A percentile compares a stretch with the other conserved stretches of the same genome.
Evolutionary conservation across 2,888 invertebrate species (phyloP).

Genomic region (Zeuzera pyrina): DNA sequence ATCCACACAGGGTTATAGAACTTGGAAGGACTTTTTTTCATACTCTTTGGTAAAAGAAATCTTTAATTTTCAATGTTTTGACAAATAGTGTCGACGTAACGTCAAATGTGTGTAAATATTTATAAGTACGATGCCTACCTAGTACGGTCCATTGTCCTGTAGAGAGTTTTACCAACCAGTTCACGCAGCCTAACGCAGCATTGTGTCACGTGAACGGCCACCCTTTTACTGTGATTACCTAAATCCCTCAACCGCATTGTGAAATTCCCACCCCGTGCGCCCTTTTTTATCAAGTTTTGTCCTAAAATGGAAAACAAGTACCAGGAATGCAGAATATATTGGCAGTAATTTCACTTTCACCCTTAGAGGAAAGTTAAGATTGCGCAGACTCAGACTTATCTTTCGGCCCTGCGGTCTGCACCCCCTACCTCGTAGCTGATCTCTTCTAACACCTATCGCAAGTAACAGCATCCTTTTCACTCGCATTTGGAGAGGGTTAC

Average conservation of each 20-base stretch:
- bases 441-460: constrained; percentile 44
- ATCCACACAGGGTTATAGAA: too few relatives aligned
- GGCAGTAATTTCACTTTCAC: constrained; percentile 48
- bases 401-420: constrained; percentile 30
- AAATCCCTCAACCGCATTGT: constrained; percentile 3
- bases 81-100: too few relatives aligned
- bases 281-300: constrained; percentile 73
- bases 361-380: constrained; percentile 56
- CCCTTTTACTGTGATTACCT: constrained; percentile 32
- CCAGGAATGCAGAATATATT: constrained; percentile 46
- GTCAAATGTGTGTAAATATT: constrained; percentile 23
- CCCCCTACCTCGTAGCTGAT: constrained; percentile 39
- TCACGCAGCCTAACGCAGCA: too few relatives aligned
- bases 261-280: constrained; percentile 30
- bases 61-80: too few relatives aligned
- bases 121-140: constrained; percentile 1
- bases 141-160: not conserved
- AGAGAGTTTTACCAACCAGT: too few relatives aligned
- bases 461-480: constrained; percentile 29
- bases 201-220: too few relatives aligned
- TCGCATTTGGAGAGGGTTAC: constrained; percentile 42
- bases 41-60: too few relatives aligned
- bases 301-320: constrained; percentile 73
- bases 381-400: constrained; percentile 61
- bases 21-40: too few relatives aligned